Evolutionary conservation across 1,140 invertebrate species (phyloP).

Genomic region (Drosophila pseudoananassae): DNA sequence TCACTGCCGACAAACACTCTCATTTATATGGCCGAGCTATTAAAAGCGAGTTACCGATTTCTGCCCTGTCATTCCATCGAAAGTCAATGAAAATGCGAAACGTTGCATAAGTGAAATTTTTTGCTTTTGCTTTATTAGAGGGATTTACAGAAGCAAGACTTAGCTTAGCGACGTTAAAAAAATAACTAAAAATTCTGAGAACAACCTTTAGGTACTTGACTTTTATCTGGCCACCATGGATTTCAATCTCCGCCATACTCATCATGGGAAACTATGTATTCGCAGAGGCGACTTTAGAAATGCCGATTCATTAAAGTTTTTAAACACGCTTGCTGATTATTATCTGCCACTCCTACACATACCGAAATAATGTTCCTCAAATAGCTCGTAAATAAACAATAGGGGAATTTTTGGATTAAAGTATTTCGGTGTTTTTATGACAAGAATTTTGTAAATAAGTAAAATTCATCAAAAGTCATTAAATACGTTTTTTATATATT

Average conservation of each 20-base stretch:
- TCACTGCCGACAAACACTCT: conserved; percentile 25
- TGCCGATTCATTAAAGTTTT: conserved; percentile 25
- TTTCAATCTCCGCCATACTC: conserved; percentile 30
- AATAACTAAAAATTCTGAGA: conserved; percentile 30
- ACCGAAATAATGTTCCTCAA: background rate
- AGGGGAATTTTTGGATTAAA: too few species aligned
- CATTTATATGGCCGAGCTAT: conserved; percentile 38
- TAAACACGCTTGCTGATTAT: conserved; percentile 23
- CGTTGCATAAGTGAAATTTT: conserved; percentile 39
- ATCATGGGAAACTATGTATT: conserved; percentile 41
- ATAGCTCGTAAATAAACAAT: too few species aligned
- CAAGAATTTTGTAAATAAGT: background rate
- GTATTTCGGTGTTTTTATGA: too few species aligned
- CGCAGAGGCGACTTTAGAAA: conserved; percentile 13
- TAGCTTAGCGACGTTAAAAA: background rate
- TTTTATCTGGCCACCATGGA: conserved; percentile 39
- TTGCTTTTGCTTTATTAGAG: conserved; percentile 1
- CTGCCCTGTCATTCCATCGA: conserved; percentile 60
- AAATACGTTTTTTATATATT: too few species aligned
- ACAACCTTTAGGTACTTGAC: conserved; percentile 30
- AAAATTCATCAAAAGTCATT: too few species aligned
- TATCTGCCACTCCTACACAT: conserved; percentile 15
- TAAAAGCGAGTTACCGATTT: conserved; percentile 26
- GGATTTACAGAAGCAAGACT: conserved; percentile 16
- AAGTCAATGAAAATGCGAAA: conserved; percentile 53